Base-by-base conservation (phyloP, 2,113 vertebrate species). In the Myanophis thanlyinensis region DNA sequence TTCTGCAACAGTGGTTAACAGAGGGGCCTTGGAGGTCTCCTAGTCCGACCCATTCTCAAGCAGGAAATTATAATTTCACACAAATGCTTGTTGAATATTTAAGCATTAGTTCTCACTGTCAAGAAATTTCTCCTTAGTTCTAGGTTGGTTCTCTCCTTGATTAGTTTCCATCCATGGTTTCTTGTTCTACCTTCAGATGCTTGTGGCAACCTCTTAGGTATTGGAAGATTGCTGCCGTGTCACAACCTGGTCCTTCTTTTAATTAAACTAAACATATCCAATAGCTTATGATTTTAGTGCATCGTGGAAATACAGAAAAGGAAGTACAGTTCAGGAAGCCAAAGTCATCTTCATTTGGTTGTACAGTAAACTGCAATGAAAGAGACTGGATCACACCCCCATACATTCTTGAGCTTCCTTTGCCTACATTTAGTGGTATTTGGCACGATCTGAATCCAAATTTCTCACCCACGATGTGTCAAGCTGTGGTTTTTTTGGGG, bases 381-480 rank as follows among this genome's bases (percentile, higher is more conserved):
- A 62, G 40, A n/a, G 35, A 6, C 18, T 52, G 54, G 40, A 15
- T 7, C 35, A n/a, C 51, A n/a, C 53, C 35, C 46, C 47, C 35
- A 54, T n/a, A 54, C 48, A 80, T 95, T 47, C 62, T 95, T 67
- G 93, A 91, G 3, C 80, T 12, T 85, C 53, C 3, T 87, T 90
- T 91, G 95, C 93, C 94, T 95, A 35, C 1, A 93, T 92, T 95
- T 96, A 95, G 91, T 93, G 93, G 91, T 8, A 59, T 27, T 91
- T 93, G 94, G 56, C 67, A 94, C 94, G n/a, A 90, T 87, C 90
- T 87, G 8, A 84, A 90, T 54, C 90, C 95, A 90, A 56, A 90
- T 62, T 93, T 95, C 87, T 95, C 89, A 91, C 73, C 85, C 85
- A 94, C 56, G 5, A 80, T 53, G 92, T 85, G 94, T 95, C 94